Evolutionary conservation across 2,113 vertebrate genomes (phyloP).

Genomic region (Callorhinus ursinus): DNA sequence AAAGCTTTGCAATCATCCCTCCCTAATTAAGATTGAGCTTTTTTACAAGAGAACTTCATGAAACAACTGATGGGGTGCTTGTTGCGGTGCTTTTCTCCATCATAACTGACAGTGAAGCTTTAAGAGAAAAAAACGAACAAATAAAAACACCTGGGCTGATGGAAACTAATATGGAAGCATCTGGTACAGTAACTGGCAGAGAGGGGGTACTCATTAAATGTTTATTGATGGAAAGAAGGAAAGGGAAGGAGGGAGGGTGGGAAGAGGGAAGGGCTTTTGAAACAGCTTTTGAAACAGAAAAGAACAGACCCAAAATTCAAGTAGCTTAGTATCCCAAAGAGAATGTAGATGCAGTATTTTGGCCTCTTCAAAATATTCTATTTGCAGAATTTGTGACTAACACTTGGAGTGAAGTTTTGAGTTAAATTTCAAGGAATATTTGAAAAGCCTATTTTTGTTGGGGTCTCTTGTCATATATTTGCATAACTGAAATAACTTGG

Average conservation of each 20-base stretch:
- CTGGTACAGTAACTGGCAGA: neutral
- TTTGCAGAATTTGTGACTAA: constrained; percentile 39
- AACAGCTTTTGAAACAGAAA: neutral
- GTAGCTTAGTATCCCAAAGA: neutral
- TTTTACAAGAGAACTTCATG: neutral
- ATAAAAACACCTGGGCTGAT: neutral
- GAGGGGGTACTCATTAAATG: neutral
- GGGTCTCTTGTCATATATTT: constrained; percentile 23
- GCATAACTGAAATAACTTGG: constrained; percentile 44
- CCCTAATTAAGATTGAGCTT: neutral
- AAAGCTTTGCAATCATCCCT: neutral
- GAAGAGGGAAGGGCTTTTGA: neutral
- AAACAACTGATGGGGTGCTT: neutral
- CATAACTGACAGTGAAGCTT: neutral
- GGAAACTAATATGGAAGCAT: neutral
- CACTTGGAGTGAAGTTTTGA: constrained; percentile 38
- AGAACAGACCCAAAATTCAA: neutral
- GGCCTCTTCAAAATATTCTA: neutral
- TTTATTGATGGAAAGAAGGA: neutral
- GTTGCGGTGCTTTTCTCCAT: neutral
- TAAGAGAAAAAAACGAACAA: neutral
- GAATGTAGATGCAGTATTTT: neutral
- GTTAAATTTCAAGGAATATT: constrained; percentile 17
- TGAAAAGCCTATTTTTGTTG: constrained; percentile 23
- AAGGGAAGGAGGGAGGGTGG: neutral